Conservation (phyloP, 2,113 vertebrate genomes). For the Xenopus tropicalis region DNA sequence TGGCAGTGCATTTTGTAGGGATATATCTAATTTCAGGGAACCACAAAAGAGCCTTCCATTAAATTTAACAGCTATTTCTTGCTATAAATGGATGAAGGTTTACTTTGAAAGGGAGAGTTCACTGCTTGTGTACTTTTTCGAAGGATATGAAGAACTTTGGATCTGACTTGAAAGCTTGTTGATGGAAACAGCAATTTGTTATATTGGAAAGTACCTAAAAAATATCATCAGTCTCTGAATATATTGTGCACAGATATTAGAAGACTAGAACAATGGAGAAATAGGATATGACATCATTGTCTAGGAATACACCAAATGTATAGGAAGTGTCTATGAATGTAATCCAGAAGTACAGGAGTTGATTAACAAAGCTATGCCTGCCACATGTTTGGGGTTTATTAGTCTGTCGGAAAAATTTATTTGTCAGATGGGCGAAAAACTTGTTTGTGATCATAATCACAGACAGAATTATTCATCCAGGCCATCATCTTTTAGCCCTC, state of each 20-base stretch:
- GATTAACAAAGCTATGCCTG: background rate
- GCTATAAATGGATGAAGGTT: too few relatives aligned
- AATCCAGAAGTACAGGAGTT: slow-evolving; percentile 7
- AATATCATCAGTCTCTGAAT: slow-evolving; percentile 32
- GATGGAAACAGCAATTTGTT: background rate
- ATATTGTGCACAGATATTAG: slow-evolving; percentile 5
- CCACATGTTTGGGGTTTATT: slow-evolving; percentile 11
- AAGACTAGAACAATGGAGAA: slow-evolving; percentile 4
- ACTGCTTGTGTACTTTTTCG: background rate
- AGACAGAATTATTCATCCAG: background rate
- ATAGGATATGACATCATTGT: background rate
- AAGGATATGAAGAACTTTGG: background rate
- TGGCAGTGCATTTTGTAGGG: too few relatives aligned
- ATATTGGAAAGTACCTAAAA: slow-evolving; percentile 12
- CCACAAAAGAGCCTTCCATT: too few relatives aligned
- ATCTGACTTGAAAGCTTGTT: background rate
- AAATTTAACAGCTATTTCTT: too few relatives aligned
- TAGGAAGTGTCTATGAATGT: slow-evolving; percentile 8
- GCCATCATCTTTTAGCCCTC: too few relatives aligned
- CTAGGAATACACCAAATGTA: slow-evolving; percentile 18
- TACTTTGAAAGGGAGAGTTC: too few relatives aligned
- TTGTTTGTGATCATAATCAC: background rate
- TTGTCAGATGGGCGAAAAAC: background rate
- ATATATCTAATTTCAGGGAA: too few relatives aligned
- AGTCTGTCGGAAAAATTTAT: background rate